phyloP scores from a whole-genome alignment of 2,888 invertebrate species.

The Hydriomena furcata region DNA sequence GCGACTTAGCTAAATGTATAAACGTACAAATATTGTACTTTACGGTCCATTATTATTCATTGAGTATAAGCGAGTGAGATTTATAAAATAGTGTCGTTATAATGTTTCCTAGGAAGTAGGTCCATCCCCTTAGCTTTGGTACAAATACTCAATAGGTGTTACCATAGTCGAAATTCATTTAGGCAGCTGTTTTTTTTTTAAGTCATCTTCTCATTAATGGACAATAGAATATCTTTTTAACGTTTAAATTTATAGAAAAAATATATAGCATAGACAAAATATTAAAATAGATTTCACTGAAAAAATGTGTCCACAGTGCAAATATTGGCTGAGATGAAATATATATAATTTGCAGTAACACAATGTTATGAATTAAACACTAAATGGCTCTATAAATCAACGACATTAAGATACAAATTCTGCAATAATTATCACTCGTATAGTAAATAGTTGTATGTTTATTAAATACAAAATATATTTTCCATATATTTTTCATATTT shows the following conservation, averaged over 20 bases:
- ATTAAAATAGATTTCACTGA: no score
- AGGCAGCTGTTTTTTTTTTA: slow-evolving; percentile 58
- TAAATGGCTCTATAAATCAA: slow-evolving; percentile 25
- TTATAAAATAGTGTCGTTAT: slow-evolving; percentile 35
- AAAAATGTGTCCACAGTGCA: no score
- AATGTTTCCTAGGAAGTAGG: slow-evolving; percentile 33
- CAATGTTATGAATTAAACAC: slow-evolving; percentile 8
- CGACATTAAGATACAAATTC: slow-evolving; percentile 21
- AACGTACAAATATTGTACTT: slow-evolving; percentile 27
- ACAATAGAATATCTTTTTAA: slow-evolving; percentile 8
- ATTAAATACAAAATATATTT: slow-evolving; percentile 30
- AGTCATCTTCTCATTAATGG: slow-evolving; percentile 14
- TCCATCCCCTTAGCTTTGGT: slow-evolving; percentile 67
- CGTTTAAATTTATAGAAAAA: not conserved
- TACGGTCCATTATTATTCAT: slow-evolving; percentile 21
- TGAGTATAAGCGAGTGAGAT: slow-evolving; percentile 62
- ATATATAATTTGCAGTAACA: no score
- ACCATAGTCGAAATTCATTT: slow-evolving; percentile 52
- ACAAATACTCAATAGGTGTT: slow-evolving; percentile 80
- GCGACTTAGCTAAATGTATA: slow-evolving; percentile 18
- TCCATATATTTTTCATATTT: slow-evolving; percentile 33
- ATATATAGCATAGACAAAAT: no score
- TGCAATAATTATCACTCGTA: slow-evolving; percentile 24
- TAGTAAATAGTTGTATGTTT: slow-evolving; percentile 22
- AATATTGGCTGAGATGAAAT: no score